phyloP scores from a whole-genome alignment of 2,797 vertebrate species.

The Paratrypauchen microcephalus region DNA sequence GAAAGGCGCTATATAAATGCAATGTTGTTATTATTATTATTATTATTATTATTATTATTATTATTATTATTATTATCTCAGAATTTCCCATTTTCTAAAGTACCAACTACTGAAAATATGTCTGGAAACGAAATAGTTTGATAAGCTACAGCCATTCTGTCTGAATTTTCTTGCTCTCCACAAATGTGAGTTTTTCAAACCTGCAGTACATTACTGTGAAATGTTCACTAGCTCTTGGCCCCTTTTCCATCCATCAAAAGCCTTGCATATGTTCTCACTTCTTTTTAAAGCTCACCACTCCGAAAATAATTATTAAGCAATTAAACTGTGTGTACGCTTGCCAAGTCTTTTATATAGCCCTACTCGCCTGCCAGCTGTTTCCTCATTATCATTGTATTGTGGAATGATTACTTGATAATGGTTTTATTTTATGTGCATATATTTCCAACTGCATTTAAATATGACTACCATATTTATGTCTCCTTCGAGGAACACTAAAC shows the following conservation, averaged over 20 bases:
- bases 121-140: background rate
- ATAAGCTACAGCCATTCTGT: background rate
- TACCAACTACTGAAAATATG: background rate
- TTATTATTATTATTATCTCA: too few species aligned
- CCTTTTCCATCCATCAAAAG: background rate
- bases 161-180: background rate
- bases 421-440: constrained; percentile 1
- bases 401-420: constrained; percentile 4
- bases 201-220: background rate
- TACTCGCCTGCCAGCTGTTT: constrained; percentile 40
- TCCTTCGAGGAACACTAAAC: background rate
- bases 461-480: background rate
- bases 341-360: constrained; percentile 30
- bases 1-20: too few species aligned
- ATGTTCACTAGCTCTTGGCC: background rate
- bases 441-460: background rate
- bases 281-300: constrained; percentile 9
- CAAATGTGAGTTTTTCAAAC: background rate
- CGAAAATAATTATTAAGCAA: constrained; percentile 37
- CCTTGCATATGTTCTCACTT: background rate
- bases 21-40: too few species aligned
- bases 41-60: too few species aligned
- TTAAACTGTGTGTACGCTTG: constrained; percentile 25
- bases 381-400: constrained; percentile 11
- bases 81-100: background rate